phyloP scores from a whole-genome alignment of 92 coral and sea anemone species.

The Chrysogorgia sp. region DNA sequence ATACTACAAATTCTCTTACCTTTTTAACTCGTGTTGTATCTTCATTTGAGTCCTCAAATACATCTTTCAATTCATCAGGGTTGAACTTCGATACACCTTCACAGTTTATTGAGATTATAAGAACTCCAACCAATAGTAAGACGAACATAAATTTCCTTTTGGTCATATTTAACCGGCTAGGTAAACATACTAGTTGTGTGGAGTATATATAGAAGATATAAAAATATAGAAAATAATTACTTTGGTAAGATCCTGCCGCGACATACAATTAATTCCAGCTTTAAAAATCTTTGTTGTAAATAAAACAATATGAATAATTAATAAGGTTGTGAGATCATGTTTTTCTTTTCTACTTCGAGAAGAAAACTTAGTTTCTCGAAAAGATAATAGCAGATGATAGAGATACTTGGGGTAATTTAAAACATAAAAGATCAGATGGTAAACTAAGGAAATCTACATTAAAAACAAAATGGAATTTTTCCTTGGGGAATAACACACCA shows the following conservation, averaged over 20 bases:
- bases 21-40: constrained; percentile 36
- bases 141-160: not conserved
- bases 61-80: not conserved
- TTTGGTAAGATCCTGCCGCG: not conserved
- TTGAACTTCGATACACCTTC: not conserved
- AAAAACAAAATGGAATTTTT: no score
- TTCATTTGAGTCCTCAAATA: not conserved
- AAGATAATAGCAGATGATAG: no score
- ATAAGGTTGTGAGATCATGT: constrained; percentile 23
- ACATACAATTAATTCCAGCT: not conserved
- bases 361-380: no score
- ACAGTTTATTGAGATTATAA: not conserved
- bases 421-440: no score
- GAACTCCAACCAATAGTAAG: not conserved
- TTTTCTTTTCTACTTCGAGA: no score
- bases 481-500: not conserved
- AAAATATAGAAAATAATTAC: not conserved
- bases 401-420: no score
- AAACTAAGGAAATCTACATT: no score
- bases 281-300: not conserved
- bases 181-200: not conserved
- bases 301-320: constrained; percentile 29
- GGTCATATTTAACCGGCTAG: constrained; percentile 17
- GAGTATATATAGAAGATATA: not conserved
- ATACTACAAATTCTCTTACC: not conserved